A percentile compares a stretch with the other conserved stretches of the same genome.
These are phyloP conservation scores for Ceratitis capitata DNA, from an alignment of 1,140 invertebrate genomes.

Conservation along the genomic window DNA sequence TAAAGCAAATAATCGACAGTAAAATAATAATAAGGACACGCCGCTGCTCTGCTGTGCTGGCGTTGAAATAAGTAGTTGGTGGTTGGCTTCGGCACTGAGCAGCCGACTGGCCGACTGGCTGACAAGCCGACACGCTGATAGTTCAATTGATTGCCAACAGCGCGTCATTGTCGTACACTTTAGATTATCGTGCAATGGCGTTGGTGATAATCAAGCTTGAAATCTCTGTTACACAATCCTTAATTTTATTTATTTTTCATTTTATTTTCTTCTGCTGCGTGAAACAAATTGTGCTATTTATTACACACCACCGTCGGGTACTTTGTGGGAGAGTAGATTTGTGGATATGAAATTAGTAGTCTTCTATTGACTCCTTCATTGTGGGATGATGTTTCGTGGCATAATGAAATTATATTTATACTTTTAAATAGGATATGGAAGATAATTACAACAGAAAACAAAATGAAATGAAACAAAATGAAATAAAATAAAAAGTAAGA, in stretches of 20 bases:
- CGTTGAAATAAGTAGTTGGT: neutral
- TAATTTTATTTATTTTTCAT: neutral
- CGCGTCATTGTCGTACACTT: neutral
- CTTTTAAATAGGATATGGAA: too few species aligned
- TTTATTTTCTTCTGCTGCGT: neutral
- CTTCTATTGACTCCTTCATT: neutral
- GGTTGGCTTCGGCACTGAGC: neutral
- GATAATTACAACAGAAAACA: too few species aligned
- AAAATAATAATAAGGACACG: constrained; percentile 30
- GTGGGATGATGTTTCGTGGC: neutral
- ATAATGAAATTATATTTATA: neutral
- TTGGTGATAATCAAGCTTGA: constrained; percentile 4
- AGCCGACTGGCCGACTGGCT: neutral
- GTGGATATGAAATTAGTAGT: neutral
- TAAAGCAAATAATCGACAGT: constrained; percentile 35
- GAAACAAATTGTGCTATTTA: too few species aligned
- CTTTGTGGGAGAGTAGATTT: neutral
- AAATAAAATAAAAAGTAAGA: too few species aligned
- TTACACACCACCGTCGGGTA: neutral
- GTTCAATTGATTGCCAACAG: neutral
- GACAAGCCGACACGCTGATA: neutral
- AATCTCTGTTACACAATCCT: neutral
- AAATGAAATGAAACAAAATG: too few species aligned
- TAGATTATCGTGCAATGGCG: neutral
- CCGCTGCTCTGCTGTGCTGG: neutral